Conservation (phyloP, 2,888 invertebrate genomes). For the Hirudinaria manillensis region DNA sequence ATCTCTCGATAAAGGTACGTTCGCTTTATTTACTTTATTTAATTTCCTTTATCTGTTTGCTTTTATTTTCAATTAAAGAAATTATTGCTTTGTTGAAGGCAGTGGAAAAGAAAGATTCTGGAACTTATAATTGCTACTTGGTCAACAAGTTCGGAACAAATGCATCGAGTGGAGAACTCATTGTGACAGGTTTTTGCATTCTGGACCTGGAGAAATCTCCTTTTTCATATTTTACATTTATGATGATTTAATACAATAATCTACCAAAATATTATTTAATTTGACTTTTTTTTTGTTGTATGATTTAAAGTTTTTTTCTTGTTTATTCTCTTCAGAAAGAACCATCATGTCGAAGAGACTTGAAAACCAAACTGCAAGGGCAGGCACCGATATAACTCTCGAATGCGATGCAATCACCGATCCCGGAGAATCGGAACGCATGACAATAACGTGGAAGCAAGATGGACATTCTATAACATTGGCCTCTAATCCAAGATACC, state of each 20-base stretch:
- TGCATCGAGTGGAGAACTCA: slow-evolving; percentile 70
- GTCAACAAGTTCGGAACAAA: slow-evolving; percentile 82
- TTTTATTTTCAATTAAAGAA: background rate
- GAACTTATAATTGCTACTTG: slow-evolving; percentile 89
- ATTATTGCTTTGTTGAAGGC: background rate
- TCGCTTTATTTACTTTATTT: no score
- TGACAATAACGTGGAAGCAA: slow-evolving; percentile 76
- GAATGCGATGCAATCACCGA: slow-evolving; percentile 47
- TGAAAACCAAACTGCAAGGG: slow-evolving; percentile 35
- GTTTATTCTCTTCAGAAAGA: slow-evolving; percentile 38
- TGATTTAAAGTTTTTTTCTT: no score
- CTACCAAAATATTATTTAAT: no score
- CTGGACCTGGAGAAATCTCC: no score
- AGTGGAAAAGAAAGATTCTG: slow-evolving; percentile 67
- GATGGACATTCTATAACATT: slow-evolving; percentile 62
- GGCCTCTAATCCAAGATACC: slow-evolving; percentile 43
- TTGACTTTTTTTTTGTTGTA: no score
- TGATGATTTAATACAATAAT: no score
- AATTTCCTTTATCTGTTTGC: background rate
- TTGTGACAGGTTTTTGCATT: slow-evolving; percentile 67
- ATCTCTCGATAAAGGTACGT: slow-evolving; percentile 30
- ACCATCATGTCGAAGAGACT: slow-evolving; percentile 43
- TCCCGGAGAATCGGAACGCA: slow-evolving; percentile 46
- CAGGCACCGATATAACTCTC: slow-evolving; percentile 41
- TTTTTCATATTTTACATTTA: no score